Conservation (phyloP, 1,140 invertebrate genomes). For the Acyrthosiphon pisum region DNA sequence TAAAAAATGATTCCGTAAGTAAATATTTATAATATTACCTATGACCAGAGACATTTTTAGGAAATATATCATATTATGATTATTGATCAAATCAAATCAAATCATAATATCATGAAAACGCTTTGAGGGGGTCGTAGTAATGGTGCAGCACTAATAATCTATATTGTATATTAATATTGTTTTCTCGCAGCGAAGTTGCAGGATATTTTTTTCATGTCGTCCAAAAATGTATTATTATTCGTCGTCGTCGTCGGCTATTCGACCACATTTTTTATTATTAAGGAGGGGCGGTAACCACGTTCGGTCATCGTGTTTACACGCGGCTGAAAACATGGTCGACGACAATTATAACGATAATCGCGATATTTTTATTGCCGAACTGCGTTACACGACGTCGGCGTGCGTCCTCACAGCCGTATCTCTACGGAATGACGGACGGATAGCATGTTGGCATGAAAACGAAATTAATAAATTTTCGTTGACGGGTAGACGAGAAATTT, state of each 20-base stretch:
- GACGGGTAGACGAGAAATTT: neutral
- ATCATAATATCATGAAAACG: neutral
- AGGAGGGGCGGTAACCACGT: neutral
- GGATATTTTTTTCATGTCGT: neutral
- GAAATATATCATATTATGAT: neutral
- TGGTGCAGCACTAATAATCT: neutral
- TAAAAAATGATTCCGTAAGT: too few relatives aligned
- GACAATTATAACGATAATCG: neutral
- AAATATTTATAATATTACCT: neutral
- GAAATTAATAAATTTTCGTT: slow-evolving; percentile 13
- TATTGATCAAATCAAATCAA: neutral
- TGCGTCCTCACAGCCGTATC: neutral
- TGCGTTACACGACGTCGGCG: neutral
- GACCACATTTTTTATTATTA: neutral
- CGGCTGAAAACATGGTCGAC: neutral
- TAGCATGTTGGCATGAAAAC: neutral
- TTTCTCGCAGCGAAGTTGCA: too few relatives aligned
- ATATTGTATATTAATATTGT: neutral
- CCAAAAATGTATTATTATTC: neutral
- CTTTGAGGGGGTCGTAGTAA: neutral
- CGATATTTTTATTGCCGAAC: neutral
- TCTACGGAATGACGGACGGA: neutral
- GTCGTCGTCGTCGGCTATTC: neutral
- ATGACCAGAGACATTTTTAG: too few relatives aligned
- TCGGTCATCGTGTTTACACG: neutral